Percentiles rank a stretch among this genome's conserved stretches.
Evolutionary conservation across 2,797 vertebrate genomes (phyloP).

Genomic region (Tarsius wallacei): DNA sequence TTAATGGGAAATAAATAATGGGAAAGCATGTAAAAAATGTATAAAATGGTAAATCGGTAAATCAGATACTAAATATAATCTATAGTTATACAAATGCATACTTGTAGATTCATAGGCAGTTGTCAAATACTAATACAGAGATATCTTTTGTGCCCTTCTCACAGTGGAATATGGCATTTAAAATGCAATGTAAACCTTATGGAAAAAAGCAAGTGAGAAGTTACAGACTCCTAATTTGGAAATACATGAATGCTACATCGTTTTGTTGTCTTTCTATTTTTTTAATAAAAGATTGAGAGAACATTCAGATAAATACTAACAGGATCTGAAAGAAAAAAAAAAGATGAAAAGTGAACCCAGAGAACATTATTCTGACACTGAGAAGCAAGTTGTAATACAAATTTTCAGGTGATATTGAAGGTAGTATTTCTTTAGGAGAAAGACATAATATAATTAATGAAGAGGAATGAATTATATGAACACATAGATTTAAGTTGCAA

Average conservation of each 20-base stretch:
- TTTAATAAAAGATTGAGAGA: neutral
- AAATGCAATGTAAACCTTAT: neutral
- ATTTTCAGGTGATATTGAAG: neutral
- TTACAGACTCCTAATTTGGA: neutral
- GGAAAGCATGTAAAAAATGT: neutral
- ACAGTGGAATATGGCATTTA: neutral
- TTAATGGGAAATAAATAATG: neutral
- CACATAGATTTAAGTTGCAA: slow-evolving; percentile 6
- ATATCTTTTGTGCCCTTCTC: neutral
- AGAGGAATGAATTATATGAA: slow-evolving; percentile 36
- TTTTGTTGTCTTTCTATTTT: slow-evolving; percentile 29
- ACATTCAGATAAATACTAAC: slow-evolving; percentile 37
- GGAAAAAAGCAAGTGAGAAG: neutral
- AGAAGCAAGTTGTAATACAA: neutral
- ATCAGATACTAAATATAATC: neutral
- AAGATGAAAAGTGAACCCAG: neutral
- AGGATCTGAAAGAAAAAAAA: neutral
- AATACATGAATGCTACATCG: neutral
- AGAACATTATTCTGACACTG: neutral
- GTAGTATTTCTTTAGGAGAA: slow-evolving; percentile 18
- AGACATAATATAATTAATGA: slow-evolving; percentile 27
- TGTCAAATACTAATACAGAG: neutral
- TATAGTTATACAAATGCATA: neutral
- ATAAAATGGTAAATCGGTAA: neutral
- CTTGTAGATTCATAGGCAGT: neutral